These are phyloP conservation scores for Mylabris phalerata DNA, from an alignment of 1,140 invertebrate species.

Conservation along the genomic window DNA sequence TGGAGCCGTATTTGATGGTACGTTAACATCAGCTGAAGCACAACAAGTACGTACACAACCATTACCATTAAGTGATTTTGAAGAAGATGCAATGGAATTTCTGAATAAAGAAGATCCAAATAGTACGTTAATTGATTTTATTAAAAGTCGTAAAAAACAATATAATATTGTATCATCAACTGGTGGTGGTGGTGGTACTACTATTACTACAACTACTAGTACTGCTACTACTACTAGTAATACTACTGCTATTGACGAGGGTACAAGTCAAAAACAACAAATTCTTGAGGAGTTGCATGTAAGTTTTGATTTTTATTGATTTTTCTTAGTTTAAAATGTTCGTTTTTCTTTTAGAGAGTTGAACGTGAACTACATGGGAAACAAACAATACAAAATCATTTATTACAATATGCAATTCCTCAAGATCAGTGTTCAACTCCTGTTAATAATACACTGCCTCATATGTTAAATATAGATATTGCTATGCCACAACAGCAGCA, in stretches of 20 bases:
- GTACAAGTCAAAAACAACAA: slow-evolving; percentile 66
- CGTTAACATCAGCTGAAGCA: slow-evolving; percentile 50
- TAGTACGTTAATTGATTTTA: slow-evolving; percentile 40
- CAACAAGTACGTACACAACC: slow-evolving; percentile 47
- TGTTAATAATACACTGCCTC: slow-evolving; percentile 31
- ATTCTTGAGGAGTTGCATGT: slow-evolving; percentile 72
- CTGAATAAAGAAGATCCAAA: slow-evolving; percentile 37
- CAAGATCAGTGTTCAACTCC: slow-evolving; percentile 36
- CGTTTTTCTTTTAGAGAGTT: slow-evolving; percentile 51
- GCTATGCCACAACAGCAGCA: slow-evolving; percentile 34
- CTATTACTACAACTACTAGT: too few relatives aligned
- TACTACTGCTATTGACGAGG: slow-evolving; percentile 48
- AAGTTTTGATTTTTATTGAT: slow-evolving; percentile 17
- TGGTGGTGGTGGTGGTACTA: slow-evolving; percentile 15
- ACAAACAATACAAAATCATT: slow-evolving; percentile 38
- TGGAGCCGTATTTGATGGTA: slow-evolving; percentile 42
- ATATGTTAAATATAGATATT: slow-evolving; percentile 38
- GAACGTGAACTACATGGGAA: slow-evolving; percentile 68
- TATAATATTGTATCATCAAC: slow-evolving; percentile 28
- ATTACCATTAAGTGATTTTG: slow-evolving; percentile 30
- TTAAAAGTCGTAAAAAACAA: slow-evolving; percentile 38
- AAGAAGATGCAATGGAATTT: slow-evolving; percentile 39
- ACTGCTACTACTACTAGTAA: not conserved
- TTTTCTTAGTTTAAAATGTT: not conserved
- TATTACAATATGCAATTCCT: slow-evolving; percentile 40